Conservation (phyloP, 2,888 invertebrate genomes). For the Metacarcinus magister region DNA sequence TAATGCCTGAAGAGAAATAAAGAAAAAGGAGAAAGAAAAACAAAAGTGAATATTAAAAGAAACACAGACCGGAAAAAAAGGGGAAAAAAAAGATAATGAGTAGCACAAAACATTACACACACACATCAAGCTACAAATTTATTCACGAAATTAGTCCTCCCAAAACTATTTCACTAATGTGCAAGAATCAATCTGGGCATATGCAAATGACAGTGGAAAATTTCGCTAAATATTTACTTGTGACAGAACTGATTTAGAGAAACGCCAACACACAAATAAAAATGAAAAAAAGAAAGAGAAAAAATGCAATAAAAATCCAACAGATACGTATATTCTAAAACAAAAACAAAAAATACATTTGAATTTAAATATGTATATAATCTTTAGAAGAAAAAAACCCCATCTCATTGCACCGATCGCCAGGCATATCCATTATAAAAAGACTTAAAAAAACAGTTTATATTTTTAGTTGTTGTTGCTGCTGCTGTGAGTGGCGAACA, state of each 20-base stretch:
- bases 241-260: slow-evolving; percentile 9
- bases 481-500: not conserved
- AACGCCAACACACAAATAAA: not conserved
- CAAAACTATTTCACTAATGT: slow-evolving; percentile 63
- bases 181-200: slow-evolving; percentile 67
- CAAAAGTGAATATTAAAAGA: not conserved
- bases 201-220: slow-evolving; percentile 58
- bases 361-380: not conserved
- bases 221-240: slow-evolving; percentile 56
- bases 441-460: not conserved
- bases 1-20: not conserved
- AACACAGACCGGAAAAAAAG: not conserved
- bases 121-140: slow-evolving; percentile 16
- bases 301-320: not conserved
- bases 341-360: not conserved
- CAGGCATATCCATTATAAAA: slow-evolving; percentile 11
- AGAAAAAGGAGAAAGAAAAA: not conserved
- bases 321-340: not conserved
- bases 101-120: not conserved
- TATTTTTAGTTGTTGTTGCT: not conserved
- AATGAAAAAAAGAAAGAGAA: not conserved
- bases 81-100: not conserved
- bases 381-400: not conserved
- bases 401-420: not conserved
- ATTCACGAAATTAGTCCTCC: slow-evolving; percentile 19